phyloP scores from a whole-genome alignment of 92 coral and sea anemone genomes.

The Blastomussa wellsi region DNA sequence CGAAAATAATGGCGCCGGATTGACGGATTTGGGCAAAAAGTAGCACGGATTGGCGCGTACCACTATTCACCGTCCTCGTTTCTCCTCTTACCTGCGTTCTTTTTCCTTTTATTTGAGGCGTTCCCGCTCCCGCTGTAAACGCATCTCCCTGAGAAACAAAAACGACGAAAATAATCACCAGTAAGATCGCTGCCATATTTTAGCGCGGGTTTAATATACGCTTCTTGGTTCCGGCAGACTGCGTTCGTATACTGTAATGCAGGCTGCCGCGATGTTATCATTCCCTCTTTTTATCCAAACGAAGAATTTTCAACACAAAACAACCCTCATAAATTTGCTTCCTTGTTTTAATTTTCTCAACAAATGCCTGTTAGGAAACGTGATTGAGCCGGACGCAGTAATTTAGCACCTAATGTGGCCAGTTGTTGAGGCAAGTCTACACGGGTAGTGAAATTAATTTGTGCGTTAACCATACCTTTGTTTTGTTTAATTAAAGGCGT shows the following conservation, averaged over 20 bases:
- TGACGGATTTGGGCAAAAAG: no score
- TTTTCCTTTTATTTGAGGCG: background rate
- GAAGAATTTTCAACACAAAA: slow-evolving; percentile 22
- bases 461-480: background rate
- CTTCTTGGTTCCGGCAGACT: background rate
- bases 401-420: background rate
- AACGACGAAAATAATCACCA: background rate
- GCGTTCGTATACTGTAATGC: background rate
- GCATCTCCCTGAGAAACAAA: background rate
- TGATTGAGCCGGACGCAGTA: background rate
- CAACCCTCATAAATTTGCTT: background rate
- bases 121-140: slow-evolving; percentile 17
- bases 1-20: no score
- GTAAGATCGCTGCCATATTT: background rate
- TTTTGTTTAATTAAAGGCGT: background rate
- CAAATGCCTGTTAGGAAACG: background rate
- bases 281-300: background rate
- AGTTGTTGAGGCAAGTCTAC: background rate
- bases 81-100: slow-evolving; percentile 3
- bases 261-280: no score
- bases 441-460: slow-evolving; percentile 14
- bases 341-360: slow-evolving; percentile 12
- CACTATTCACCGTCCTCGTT: no score
- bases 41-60: no score
- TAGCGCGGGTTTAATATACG: background rate